Conservation (phyloP, 2,888 invertebrate genomes). For the Frankliniella fusca region DNA sequence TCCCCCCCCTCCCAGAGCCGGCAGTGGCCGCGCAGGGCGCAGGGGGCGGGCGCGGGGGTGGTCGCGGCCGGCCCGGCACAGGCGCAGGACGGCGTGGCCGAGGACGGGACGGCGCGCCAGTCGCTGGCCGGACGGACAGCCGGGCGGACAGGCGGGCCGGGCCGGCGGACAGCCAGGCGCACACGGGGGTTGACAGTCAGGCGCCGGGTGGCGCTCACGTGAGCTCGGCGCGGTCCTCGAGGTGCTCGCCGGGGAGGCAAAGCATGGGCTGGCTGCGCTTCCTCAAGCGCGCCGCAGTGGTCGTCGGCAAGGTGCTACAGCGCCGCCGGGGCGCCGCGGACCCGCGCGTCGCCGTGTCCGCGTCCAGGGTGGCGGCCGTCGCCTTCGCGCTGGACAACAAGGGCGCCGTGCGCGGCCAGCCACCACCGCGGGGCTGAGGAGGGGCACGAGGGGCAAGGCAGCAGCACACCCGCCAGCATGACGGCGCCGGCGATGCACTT, state of each 20-base stretch:
- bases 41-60: neutral
- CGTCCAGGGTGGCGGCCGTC: conserved; percentile 8
- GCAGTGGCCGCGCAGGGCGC: neutral
- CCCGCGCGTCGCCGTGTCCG: neutral
- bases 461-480: neutral
- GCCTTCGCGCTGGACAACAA: neutral
- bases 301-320: conserved; percentile 18
- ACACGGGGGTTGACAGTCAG: neutral
- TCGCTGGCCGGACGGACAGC: neutral
- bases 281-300: neutral
- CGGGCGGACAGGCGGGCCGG: neutral
- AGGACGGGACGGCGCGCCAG: neutral
- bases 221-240: neutral
- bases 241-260: neutral
- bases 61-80: neutral
- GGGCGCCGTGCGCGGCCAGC: no score
- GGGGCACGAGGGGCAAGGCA: neutral
- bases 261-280: neutral
- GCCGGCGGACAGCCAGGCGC: no score
- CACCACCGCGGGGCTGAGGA: no score
- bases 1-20: neutral
- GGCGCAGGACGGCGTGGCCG: neutral
- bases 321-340: neutral
- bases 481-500: neutral
- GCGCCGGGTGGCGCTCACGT: neutral